These are phyloP conservation scores for Iguana delicatissima DNA, from an alignment of 2,797 vertebrate species.

Conservation along the genomic window DNA sequence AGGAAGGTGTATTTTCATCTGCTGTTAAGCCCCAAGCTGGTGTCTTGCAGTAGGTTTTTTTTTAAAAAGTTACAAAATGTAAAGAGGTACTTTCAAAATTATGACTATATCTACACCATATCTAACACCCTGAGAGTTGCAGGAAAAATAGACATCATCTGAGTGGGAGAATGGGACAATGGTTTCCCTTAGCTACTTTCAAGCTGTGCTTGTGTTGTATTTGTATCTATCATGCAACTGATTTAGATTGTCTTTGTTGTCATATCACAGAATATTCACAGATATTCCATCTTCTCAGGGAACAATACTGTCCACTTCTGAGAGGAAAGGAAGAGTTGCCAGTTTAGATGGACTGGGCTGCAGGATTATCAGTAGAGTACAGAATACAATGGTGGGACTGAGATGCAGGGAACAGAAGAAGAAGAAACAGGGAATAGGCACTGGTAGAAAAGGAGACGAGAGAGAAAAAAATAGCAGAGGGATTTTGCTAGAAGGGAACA, in stretches of 20 bases:
- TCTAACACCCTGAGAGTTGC: neutral
- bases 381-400: neutral
- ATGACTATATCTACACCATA: too few relatives aligned
- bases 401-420: neutral
- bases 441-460: neutral
- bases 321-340: neutral
- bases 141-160: neutral
- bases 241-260: neutral
- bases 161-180: neutral
- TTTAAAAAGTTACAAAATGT: too few relatives aligned
- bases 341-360: neutral
- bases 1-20: too few relatives aligned
- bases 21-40: too few relatives aligned
- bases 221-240: neutral
- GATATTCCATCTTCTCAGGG: neutral
- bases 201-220: neutral
- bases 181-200: neutral
- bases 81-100: too few relatives aligned
- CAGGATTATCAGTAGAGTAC: neutral
- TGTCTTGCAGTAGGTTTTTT: too few relatives aligned
- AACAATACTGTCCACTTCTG: neutral
- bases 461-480: neutral
- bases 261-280: neutral
- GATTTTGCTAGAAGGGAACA: neutral
- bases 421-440: neutral